phyloP scores from a whole-genome alignment of 1,140 invertebrate species.

The Dendrolimus punctatus region DNA sequence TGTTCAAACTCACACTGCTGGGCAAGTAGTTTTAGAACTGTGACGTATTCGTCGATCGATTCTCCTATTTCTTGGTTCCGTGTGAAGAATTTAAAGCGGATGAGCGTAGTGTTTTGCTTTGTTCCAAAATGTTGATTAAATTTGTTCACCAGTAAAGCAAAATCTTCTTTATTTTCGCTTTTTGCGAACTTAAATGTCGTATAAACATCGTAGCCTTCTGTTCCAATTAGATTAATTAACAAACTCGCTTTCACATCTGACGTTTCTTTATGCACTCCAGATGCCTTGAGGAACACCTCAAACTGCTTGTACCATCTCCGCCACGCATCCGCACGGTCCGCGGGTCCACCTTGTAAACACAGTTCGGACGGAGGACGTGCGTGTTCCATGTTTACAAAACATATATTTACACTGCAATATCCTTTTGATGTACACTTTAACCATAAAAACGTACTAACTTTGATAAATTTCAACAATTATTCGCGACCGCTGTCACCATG shows the following conservation, averaged over 20 bases:
- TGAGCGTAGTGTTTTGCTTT: conserved; percentile 14
- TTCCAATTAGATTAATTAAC: conserved; percentile 10
- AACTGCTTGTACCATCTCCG: conserved; percentile 18
- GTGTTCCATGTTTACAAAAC: conserved; percentile 10
- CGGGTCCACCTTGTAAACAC: conserved; percentile 11
- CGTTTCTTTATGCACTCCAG: conserved; percentile 13
- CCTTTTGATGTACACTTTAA: too few relatives aligned
- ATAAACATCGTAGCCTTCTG: conserved; percentile 10
- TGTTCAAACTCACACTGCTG: conserved; percentile 9
- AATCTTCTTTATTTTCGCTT: conserved; percentile 8
- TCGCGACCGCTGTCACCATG: too few relatives aligned
- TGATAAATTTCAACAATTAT: too few relatives aligned
- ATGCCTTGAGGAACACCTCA: conserved; percentile 15
- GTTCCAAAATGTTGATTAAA: conserved; percentile 17
- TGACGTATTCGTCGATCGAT: conserved; percentile 12
- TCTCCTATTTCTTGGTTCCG: conserved; percentile 9
- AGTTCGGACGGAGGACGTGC: conserved; percentile 15
- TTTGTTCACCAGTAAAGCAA: conserved; percentile 9
- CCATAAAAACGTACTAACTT: too few relatives aligned
- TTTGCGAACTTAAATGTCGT: conserved; percentile 8
- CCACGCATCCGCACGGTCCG: conserved; percentile 10
- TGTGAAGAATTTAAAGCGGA: conserved; percentile 13
- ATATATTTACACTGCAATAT: too few relatives aligned
- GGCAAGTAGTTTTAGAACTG: conserved; percentile 7
- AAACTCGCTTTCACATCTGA: conserved; percentile 13